A percentile compares a stretch with the other conserved stretches of the same genome.
These are phyloP conservation scores for Cantharis rustica DNA, from an alignment of 2,888 invertebrate species.

Conservation along the genomic window DNA sequence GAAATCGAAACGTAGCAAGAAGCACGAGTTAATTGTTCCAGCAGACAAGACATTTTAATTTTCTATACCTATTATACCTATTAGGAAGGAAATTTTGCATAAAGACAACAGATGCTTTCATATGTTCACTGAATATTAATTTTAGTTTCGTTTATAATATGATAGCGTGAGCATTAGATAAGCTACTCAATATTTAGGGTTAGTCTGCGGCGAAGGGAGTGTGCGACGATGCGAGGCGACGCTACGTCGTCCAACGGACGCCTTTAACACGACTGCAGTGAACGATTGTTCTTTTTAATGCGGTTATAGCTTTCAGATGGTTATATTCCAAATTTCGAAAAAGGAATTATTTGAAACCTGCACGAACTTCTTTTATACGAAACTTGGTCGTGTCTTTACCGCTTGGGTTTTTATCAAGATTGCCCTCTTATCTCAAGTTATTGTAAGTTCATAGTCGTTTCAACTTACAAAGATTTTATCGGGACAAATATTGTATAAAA, in stretches of 20 bases:
- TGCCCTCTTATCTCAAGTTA: background rate
- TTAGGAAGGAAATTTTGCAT: slow-evolving; percentile 21
- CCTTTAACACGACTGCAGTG: slow-evolving; percentile 17
- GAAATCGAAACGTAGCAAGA: background rate
- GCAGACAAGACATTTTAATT: background rate
- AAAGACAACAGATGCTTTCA: slow-evolving; percentile 20
- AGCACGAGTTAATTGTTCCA: background rate
- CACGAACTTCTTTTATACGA: background rate
- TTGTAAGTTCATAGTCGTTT: slow-evolving; percentile 2
- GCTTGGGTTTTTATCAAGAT: background rate
- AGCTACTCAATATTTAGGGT: slow-evolving; percentile 16
- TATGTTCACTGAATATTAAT: slow-evolving; percentile 25
- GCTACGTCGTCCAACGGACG: slow-evolving; percentile 20
- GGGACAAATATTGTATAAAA: slow-evolving; percentile 5
- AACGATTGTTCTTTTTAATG: slow-evolving; percentile 26
- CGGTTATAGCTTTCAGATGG: slow-evolving; percentile 13
- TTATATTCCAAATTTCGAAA: slow-evolving; percentile 7
- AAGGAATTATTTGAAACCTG: slow-evolving; percentile 5
- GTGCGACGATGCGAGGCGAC: slow-evolving; percentile 8
- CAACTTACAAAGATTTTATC: slow-evolving; percentile 5
- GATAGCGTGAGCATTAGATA: slow-evolving; percentile 16
- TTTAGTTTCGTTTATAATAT: slow-evolving; percentile 14
- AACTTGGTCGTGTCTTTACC: background rate
- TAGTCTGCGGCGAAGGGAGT: slow-evolving; percentile 5
- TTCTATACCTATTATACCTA: background rate